Conservation (phyloP, 2,797 vertebrate species). For the Ctenosaura bakeri region DNA sequence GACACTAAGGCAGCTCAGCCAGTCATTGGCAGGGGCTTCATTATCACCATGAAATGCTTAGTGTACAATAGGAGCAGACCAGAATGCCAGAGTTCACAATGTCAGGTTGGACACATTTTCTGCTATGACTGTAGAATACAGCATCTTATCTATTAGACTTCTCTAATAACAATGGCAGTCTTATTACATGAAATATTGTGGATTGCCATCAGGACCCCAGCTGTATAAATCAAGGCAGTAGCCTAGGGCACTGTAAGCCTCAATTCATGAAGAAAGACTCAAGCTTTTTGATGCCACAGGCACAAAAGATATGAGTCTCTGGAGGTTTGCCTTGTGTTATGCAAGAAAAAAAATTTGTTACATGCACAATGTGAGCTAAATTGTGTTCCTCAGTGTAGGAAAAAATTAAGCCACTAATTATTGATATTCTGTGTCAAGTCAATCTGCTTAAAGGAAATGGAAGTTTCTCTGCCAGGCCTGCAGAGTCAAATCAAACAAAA, state of each 20-base stretch:
- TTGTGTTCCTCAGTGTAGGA: slow-evolving; percentile 2
- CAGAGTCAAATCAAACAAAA: background rate
- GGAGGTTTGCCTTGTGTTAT: slow-evolving; percentile 6
- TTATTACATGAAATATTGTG: slow-evolving; percentile 33
- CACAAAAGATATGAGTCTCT: slow-evolving; percentile 39
- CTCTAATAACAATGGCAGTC: slow-evolving; percentile 11
- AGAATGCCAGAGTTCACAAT: background rate
- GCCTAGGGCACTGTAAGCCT: slow-evolving; percentile 32
- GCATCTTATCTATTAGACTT: background rate
- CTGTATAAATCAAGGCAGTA: slow-evolving; percentile 45
- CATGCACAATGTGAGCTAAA: slow-evolving; percentile 1
- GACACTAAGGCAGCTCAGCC: background rate
- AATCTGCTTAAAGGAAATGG: background rate
- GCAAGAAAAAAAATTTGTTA: background rate
- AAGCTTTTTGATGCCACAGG: slow-evolving; percentile 41
- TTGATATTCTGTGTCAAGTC: background rate
- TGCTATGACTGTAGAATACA: background rate
- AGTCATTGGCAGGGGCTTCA: background rate
- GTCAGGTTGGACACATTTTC: background rate
- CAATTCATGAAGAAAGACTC: slow-evolving; percentile 23
- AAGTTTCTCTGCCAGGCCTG: background rate
- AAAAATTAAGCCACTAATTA: slow-evolving; percentile 28
- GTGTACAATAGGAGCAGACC: background rate
- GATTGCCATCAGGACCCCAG: slow-evolving; percentile 34
- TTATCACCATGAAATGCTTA: background rate